phyloP scores from a whole-genome alignment of 2,113 vertebrate species.

The Camarhynchus parvulus region DNA sequence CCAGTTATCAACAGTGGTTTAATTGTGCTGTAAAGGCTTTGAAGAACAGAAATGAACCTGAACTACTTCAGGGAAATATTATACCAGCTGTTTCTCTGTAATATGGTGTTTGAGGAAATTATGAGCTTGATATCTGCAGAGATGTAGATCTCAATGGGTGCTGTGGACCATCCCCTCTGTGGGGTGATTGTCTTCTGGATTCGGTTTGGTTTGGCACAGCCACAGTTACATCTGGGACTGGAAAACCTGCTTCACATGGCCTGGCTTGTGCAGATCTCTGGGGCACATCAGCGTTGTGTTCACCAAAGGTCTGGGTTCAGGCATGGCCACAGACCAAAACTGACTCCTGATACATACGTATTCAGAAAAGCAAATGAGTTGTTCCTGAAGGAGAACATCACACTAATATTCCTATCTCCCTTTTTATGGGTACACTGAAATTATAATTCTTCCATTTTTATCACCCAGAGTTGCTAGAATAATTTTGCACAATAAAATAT shows the following conservation, averaged over 20 bases:
- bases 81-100: not conserved
- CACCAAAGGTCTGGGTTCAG: not conserved
- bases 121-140: not conserved
- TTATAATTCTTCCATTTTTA: not conserved
- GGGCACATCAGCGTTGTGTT: fast-evolving
- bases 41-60: not conserved
- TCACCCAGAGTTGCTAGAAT: not conserved
- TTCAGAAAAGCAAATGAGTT: not conserved
- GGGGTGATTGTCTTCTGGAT: not conserved
- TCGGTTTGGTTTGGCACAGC: fast-evolving
- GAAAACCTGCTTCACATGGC: not conserved
- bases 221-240: not conserved
- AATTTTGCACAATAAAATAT: not conserved
- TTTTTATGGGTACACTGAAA: not conserved
- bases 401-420: not conserved
- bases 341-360: not conserved
- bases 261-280: not conserved
- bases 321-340: not conserved
- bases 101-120: not conserved
- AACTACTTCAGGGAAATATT: not conserved
- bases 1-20: not conserved
- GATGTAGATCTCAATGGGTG: too few species aligned
- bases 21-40: not conserved
- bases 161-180: fast-evolving
- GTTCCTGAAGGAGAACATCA: not conserved